phyloP scores from a whole-genome alignment of 2,888 invertebrate species.

The Pandemis cinnamomeana region DNA sequence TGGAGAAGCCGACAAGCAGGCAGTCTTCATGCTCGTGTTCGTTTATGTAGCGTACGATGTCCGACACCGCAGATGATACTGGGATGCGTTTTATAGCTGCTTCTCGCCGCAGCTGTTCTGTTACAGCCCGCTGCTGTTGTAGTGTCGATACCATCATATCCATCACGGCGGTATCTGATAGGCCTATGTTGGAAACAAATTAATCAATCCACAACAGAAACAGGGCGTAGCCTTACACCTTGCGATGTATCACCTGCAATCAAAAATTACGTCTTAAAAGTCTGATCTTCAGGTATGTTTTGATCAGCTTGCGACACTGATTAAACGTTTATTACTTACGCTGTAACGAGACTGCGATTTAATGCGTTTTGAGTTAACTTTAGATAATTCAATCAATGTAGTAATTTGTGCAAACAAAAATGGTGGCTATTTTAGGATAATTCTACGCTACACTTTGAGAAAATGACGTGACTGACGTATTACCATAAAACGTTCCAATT shows the following conservation, averaged over 20 bases:
- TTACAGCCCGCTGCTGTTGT: slow-evolving; percentile 96
- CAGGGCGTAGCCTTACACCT: slow-evolving; percentile 76
- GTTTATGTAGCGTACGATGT: slow-evolving; percentile 95
- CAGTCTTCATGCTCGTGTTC: slow-evolving; percentile 98
- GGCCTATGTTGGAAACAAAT: slow-evolving; percentile 90
- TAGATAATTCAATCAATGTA: not conserved
- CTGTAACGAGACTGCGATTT: not conserved
- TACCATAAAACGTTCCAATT: not conserved
- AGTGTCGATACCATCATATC: slow-evolving; percentile 97
- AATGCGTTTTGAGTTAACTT: slow-evolving; percentile 7
- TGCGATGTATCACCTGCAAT: slow-evolving; percentile 44
- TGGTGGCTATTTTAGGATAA: slow-evolving; percentile 21
- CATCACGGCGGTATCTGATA: slow-evolving; percentile 95
- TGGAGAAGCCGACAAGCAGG: slow-evolving; percentile 95
- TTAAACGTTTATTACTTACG: slow-evolving; percentile 17
- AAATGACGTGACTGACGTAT: slow-evolving; percentile 1
- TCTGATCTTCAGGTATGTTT: not conserved
- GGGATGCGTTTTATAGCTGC: slow-evolving; percentile 94
- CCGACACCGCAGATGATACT: slow-evolving; percentile 95
- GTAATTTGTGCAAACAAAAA: slow-evolving; percentile 29
- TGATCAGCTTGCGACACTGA: not conserved
- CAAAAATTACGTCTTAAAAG: slow-evolving; percentile 4
- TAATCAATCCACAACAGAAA: slow-evolving; percentile 65
- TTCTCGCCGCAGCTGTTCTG: slow-evolving; percentile 96
- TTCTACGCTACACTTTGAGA: slow-evolving; percentile 7